Percentiles rank a stretch among this genome's conserved stretches.
Evolutionary conservation across 2,113 vertebrate species (phyloP).

Genomic region (Ptilorrhoa leucosticta): DNA sequence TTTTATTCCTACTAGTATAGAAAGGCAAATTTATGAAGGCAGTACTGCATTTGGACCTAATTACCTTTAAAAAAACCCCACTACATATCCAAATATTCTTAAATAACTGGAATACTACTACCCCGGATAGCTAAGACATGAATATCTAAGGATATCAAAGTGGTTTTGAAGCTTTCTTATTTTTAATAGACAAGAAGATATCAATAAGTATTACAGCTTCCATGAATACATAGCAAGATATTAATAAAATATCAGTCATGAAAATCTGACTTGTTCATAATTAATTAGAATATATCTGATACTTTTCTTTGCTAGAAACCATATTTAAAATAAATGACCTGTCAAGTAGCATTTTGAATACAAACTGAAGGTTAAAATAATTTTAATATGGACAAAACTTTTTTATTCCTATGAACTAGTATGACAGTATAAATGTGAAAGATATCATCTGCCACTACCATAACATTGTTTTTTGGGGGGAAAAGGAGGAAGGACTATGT

Average conservation of each 20-base stretch:
- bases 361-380: constrained; percentile 22
- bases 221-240: background rate
- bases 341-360: constrained; percentile 3
- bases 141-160: background rate
- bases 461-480: background rate
- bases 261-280: constrained; percentile 4
- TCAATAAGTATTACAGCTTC: background rate
- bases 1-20: background rate
- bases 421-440: background rate
- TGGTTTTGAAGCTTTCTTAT: background rate
- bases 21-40: background rate
- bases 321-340: constrained; percentile 28
- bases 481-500: background rate
- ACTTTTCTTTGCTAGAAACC: background rate
- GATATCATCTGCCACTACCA: background rate
- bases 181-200: background rate
- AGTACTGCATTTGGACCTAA: background rate
- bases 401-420: background rate
- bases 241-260: constrained; percentile 31
- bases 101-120: background rate
- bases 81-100: background rate
- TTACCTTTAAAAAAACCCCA: background rate
- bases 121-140: background rate
- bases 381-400: background rate
- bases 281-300: constrained; percentile 1